Conservation (phyloP, 1,140 invertebrate genomes). For the Drosophila albomicans region DNA sequence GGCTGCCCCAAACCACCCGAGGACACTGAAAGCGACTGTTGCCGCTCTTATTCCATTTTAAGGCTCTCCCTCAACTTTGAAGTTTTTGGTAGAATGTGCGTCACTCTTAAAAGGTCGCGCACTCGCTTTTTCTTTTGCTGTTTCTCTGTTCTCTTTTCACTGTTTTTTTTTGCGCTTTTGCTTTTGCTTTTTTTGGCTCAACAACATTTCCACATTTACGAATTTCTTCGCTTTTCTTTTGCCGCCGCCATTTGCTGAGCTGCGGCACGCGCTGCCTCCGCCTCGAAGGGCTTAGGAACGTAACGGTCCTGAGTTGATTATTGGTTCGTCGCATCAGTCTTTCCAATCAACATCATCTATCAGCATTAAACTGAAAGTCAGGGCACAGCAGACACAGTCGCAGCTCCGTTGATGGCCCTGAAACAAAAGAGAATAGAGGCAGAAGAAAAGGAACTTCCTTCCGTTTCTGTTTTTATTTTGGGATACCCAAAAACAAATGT, state of each 20-base stretch:
- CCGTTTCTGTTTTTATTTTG: constrained; percentile 2
- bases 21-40: constrained; percentile 21
- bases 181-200: constrained; percentile 30
- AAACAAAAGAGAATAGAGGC: constrained; percentile 31
- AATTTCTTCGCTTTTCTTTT: constrained; percentile 43
- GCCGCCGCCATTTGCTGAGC: constrained; percentile 46
- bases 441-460: constrained; percentile 47
- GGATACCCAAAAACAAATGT: constrained; percentile 20
- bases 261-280: constrained; percentile 49
- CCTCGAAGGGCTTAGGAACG: constrained; percentile 66
- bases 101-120: constrained; percentile 55
- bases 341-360: constrained; percentile 80
- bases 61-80: constrained; percentile 47
- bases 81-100: constrained; percentile 48
- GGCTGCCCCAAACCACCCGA: constrained; percentile 40
- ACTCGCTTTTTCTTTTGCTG: constrained; percentile 34
- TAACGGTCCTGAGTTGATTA: constrained; percentile 71
- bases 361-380: constrained; percentile 75
- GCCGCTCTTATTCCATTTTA: constrained; percentile 41
- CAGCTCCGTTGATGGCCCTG: constrained; percentile 14
- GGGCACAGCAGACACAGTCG: constrained; percentile 6
- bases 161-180: constrained; percentile 35
- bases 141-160: not conserved
- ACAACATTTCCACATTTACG: constrained; percentile 52
- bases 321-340: constrained; percentile 79